phyloP scores from a whole-genome alignment of 2,797 vertebrate species.

The Gadopsis marmoratus region DNA sequence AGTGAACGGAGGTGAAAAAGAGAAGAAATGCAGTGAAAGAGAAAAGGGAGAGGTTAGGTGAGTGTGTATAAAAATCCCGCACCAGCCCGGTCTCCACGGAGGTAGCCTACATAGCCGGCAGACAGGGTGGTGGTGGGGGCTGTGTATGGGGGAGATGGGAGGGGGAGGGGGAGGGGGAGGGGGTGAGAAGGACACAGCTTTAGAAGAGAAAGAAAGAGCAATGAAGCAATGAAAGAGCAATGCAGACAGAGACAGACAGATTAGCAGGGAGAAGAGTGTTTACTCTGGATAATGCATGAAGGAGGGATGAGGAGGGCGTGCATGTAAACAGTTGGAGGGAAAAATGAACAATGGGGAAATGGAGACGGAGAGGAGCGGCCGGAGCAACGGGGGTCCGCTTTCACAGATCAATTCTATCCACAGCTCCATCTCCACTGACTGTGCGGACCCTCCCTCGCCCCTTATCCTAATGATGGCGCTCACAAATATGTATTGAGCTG shows the following conservation, averaged over 20 bases:
- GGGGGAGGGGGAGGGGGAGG: not conserved
- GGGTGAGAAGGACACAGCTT: slow-evolving; percentile 50
- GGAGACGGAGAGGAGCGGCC: slow-evolving; percentile 52
- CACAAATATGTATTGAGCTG: slow-evolving; percentile 60
- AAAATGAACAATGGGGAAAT: slow-evolving; percentile 73
- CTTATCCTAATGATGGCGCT: slow-evolving; percentile 61
- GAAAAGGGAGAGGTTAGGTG: slow-evolving; percentile 75
- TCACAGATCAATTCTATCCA: slow-evolving; percentile 77
- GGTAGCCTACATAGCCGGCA: slow-evolving; percentile 86
- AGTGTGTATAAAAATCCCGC: slow-evolving; percentile 78
- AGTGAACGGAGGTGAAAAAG: slow-evolving; percentile 57
- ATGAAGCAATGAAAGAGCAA: slow-evolving; percentile 60
- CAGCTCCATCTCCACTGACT: slow-evolving; percentile 54
- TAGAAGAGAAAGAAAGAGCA: too few relatives aligned
- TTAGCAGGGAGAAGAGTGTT: slow-evolving; percentile 70
- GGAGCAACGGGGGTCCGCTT: slow-evolving; percentile 69
- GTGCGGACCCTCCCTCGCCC: slow-evolving; percentile 43
- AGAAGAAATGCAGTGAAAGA: slow-evolving; percentile 52
- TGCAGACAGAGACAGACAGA: slow-evolving; percentile 55
- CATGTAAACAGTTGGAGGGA: slow-evolving; percentile 78
- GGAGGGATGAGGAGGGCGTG: slow-evolving; percentile 30
- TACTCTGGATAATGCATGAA: slow-evolving; percentile 73
- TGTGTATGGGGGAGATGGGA: slow-evolving; percentile 48
- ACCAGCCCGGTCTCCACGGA: slow-evolving; percentile 82
- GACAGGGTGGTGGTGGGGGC: slow-evolving; percentile 69